Percentiles rank a stretch among this genome's conserved stretches.
These are phyloP conservation scores for Equus quagga DNA, from an alignment of 2,113 vertebrate species.

Conservation along the genomic window DNA sequence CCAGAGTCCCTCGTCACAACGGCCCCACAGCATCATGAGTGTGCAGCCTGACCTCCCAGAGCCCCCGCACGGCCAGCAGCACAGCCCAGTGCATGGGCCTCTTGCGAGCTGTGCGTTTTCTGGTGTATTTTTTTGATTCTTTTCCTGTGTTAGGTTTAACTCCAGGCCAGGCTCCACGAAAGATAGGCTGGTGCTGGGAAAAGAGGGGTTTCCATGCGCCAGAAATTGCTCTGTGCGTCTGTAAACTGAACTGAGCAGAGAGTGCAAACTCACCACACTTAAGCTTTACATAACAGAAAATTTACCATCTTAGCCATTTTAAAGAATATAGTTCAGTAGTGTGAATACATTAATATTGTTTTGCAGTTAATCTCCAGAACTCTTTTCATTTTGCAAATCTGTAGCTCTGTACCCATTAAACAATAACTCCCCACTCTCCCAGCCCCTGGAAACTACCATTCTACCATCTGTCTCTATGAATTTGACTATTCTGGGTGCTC, in stretches of 20 bases:
- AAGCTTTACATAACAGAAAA: not conserved
- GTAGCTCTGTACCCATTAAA: not conserved
- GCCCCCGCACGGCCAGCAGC: not conserved
- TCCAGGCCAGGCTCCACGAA: not conserved
- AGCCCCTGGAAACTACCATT: not conserved
- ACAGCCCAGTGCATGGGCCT: accelerated
- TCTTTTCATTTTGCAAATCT: not conserved
- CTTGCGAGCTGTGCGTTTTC: not conserved
- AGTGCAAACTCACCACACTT: accelerated
- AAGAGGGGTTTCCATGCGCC: not conserved
- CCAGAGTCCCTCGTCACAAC: not conserved
- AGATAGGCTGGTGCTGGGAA: not conserved
- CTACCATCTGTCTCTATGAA: not conserved
- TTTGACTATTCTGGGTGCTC: not conserved
- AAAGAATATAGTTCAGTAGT: not conserved
- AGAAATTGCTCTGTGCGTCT: accelerated
- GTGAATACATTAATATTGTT: not conserved
- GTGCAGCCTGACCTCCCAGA: not conserved
- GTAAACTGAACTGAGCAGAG: not conserved
- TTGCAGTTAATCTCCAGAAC: not conserved
- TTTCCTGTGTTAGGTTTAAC: not conserved
- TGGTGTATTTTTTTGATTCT: not conserved
- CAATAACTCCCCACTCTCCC: not conserved
- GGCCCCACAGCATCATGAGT: not conserved
- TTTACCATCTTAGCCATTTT: too few relatives aligned